Percentiles rank a stretch among this genome's conserved stretches.
Conservation (phyloP, 2,888 invertebrate genomes). For the Drosophila putrida region DNA sequence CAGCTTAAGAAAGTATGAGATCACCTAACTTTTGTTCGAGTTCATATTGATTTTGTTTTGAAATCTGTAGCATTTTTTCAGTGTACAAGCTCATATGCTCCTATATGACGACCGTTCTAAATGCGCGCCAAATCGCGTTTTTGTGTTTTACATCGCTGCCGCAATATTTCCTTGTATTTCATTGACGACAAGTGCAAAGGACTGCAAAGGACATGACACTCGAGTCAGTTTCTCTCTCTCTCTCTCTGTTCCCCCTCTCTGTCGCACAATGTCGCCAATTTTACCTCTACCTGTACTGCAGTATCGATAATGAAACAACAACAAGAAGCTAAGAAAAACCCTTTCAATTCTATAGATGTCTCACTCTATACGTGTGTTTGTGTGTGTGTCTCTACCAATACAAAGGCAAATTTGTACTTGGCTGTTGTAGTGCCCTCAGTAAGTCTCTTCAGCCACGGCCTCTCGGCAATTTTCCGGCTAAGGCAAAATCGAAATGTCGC, state of each 20-base stretch:
- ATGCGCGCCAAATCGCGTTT: constrained; percentile 80
- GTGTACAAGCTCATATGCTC: too few species aligned
- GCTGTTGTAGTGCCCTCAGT: constrained; percentile 36
- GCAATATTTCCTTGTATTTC: constrained; percentile 57
- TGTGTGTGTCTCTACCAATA: constrained; percentile 4
- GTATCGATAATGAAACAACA: constrained; percentile 47
- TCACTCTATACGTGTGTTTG: not conserved
- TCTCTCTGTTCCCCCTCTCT: constrained; percentile 21
- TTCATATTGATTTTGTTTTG: too few species aligned
- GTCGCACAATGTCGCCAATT: constrained; percentile 44
- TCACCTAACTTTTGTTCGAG: too few species aligned
- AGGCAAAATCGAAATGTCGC: constrained; percentile 60
- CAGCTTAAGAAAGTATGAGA: too few species aligned
- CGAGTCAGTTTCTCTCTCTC: constrained; percentile 32
- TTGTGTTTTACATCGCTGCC: constrained; percentile 63
- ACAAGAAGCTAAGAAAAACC: constrained; percentile 28
- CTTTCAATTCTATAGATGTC: constrained; percentile 20
- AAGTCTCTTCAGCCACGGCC: constrained; percentile 44
- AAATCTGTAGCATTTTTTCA: too few species aligned
- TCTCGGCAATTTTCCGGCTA: constrained; percentile 59
- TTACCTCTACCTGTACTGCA: constrained; percentile 34
- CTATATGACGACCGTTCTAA: constrained; percentile 20
- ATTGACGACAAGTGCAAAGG: constrained; percentile 66
- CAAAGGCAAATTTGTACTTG: constrained; percentile 16
- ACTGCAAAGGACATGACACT: constrained; percentile 75